Evolutionary conservation across 2,888 invertebrate species (phyloP), one percentile per base, ranked within the genome.

Genomic region (Pollenia labialis): DNA sequence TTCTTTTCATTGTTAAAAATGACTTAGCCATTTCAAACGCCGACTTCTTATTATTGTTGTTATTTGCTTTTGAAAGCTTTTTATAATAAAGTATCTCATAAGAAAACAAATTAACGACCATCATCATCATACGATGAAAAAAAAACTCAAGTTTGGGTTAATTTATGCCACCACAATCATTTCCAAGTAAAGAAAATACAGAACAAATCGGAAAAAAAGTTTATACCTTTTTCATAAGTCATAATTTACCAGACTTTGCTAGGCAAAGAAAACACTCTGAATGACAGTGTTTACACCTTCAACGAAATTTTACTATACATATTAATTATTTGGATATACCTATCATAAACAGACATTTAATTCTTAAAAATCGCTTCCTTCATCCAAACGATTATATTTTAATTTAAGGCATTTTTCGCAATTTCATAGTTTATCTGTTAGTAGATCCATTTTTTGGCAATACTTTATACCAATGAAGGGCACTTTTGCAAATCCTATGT

Each of bases 21-120:
- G 72, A 71, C 69, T 80, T 62, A 18, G 68, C 18, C 60, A 54
- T 46, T 52, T n/a, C 10, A 48, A 12, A 10, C 66, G 46, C 42
- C 40, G 40, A 23, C 44, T 74, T 46, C 40, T 74, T 72, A 40
- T 62, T 82, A 58, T 71, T 75, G 48, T 85, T 75, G 48, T 79
- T 82, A 56, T 72, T 83, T 71, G 62, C 48, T 76, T 85, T 77
- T 87, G 64, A 64, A 81, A 87, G 87, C 82, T 81, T 81, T 86
- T 84, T 77, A 68, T 77, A 81, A 84, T 84, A 77, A 87, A 81
- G 81, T 81, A 52, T 77, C 81, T 64, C 87, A 84, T 84, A 87
- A 87, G 81, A 84, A 84, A 87, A 77, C 84, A 87, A 87, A 84
- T 84, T 87, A 87, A 87, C 84, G 84, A 77, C 81, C 81, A 84